These are phyloP conservation scores for Asarcornis scutulata DNA, from an alignment of 2,113 vertebrate genomes.

Conservation along the genomic window DNA sequence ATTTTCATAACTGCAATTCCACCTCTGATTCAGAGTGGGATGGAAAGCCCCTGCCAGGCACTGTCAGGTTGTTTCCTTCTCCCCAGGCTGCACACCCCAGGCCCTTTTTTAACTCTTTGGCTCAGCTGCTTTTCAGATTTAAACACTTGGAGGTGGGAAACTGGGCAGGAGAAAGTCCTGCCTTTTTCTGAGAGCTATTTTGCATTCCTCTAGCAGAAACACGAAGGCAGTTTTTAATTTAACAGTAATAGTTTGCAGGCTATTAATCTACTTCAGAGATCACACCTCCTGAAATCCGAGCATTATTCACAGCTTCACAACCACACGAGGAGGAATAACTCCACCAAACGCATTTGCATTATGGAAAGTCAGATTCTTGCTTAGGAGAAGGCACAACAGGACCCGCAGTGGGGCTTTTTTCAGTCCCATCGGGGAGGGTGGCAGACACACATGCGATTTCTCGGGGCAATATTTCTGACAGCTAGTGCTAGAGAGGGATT, in stretches of 20 bases:
- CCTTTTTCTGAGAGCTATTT: neutral
- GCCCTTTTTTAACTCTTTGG: neutral
- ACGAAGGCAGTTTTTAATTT: conserved; percentile 9
- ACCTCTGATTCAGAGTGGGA: neutral
- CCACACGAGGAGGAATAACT: neutral
- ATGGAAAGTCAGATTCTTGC: neutral
- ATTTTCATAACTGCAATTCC: neutral
- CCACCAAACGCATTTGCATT: neutral
- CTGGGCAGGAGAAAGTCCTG: conserved; percentile 1
- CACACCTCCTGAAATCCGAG: conserved; percentile 6
- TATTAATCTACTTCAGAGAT: conserved; percentile 17
- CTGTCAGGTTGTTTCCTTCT: neutral
- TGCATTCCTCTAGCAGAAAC: conserved; percentile 8
- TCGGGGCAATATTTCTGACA: neutral
- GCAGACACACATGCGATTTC: neutral
- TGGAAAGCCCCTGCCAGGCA: neutral
- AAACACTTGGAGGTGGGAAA: conserved; percentile 9
- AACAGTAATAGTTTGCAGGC: neutral
- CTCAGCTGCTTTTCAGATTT: conserved; percentile 18
- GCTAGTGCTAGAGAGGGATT: neutral
- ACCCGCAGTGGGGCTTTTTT: neutral
- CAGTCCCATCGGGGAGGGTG: neutral
- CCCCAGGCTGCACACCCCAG: neutral
- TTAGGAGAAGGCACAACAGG: neutral
- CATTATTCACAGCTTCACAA: conserved; percentile 7